These are phyloP conservation scores for Macrosteles quadrilineatus DNA, from an alignment of 1,140 invertebrate genomes.

Conservation along the genomic window DNA sequence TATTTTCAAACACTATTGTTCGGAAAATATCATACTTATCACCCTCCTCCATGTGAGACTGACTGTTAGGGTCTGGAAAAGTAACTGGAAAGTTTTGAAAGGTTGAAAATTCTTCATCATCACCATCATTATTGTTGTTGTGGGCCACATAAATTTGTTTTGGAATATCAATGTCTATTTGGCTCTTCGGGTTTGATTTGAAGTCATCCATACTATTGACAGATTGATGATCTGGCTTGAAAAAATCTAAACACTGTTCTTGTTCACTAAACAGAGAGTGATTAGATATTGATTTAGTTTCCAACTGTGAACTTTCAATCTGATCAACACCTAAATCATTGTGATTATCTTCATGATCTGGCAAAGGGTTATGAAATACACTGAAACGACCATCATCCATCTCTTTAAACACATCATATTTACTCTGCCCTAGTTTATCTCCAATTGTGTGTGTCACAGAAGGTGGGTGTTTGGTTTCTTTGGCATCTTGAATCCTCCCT, in stretches of 20 bases:
- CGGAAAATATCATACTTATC: slow-evolving; percentile 20
- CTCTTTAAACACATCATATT: slow-evolving; percentile 34
- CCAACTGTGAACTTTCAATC: background rate
- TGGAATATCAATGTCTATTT: background rate
- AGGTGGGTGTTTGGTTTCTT: too few species aligned
- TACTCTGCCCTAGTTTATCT: too few species aligned
- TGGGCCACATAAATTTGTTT: background rate
- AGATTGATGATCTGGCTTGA: background rate
- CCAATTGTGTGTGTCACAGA: too few species aligned
- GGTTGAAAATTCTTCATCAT: slow-evolving; percentile 37
- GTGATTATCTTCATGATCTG: background rate
- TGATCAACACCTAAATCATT: background rate
- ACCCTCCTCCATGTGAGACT: background rate
- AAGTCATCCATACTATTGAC: slow-evolving; percentile 13
- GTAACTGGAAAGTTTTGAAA: slow-evolving; percentile 37
- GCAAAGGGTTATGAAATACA: slow-evolving; percentile 44
- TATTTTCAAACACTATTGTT: background rate
- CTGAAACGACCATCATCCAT: slow-evolving; percentile 53
- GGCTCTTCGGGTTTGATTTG: too few species aligned
- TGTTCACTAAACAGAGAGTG: background rate
- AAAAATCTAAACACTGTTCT: background rate
- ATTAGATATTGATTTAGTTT: background rate
- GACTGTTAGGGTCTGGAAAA: background rate
- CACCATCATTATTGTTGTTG: too few species aligned
- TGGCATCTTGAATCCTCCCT: too few species aligned